Percentiles rank a stretch among this genome's conserved stretches.
Evolutionary conservation across 2,888 invertebrate genomes (phyloP).

Genomic region (Ochropleura leucogaster): DNA sequence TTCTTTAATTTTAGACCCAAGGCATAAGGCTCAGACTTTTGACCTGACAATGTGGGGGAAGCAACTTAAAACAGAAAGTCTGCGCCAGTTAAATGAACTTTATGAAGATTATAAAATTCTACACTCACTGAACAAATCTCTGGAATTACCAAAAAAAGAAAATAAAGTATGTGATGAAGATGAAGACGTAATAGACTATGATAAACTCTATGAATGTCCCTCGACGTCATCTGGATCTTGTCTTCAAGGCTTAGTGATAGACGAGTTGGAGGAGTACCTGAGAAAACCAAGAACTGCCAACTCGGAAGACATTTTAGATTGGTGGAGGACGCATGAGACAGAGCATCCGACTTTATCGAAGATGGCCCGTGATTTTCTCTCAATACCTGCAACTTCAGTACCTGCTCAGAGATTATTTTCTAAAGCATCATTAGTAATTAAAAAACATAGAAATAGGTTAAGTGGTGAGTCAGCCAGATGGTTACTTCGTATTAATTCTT

Average conservation of each 20-base stretch:
- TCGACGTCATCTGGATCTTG: not conserved
- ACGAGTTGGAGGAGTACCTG: not conserved
- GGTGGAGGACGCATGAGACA: not conserved
- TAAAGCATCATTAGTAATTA: not conserved
- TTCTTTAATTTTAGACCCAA: not conserved
- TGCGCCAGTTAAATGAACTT: not conserved
- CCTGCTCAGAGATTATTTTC: constrained; percentile 1
- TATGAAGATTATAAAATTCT: not conserved
- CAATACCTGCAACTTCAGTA: not conserved
- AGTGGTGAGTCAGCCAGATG: not conserved
- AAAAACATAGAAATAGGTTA: not conserved
- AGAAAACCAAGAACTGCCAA: not conserved
- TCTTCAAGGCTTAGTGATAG: not conserved
- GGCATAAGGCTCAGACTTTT: not conserved
- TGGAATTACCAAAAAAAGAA: not conserved
- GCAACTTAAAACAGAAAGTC: not conserved
- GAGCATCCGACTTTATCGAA: not conserved
- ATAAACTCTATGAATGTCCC: not conserved
- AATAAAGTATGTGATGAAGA: not conserved
- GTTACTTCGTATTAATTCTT: not conserved
- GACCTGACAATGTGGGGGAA: not conserved
- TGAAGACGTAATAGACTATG: not conserved
- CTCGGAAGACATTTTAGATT: not conserved
- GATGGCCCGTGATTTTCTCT: not conserved
- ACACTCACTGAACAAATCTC: not conserved